Base-by-base conservation (phyloP, 2,888 invertebrate species). In the Apamea monoglypha region DNA sequence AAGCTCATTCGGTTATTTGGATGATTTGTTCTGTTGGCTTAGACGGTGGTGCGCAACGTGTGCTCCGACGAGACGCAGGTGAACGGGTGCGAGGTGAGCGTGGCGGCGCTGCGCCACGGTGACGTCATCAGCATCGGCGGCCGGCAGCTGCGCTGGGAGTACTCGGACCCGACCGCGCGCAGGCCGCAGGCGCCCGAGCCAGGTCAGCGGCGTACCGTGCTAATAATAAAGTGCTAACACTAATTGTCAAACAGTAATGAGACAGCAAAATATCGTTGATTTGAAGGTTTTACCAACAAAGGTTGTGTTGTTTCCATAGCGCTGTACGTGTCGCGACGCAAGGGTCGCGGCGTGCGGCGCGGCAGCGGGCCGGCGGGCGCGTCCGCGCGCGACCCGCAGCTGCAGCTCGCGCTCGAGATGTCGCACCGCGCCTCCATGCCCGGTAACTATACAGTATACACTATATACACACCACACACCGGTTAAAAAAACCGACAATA, bases 41-140 rank as follows among this genome's bases (percentile, higher is more conserved):
- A 97, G 97, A 95, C 97, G 29, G 94, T 96, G 83, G 92, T 97
- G 0, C 94, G 95, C 64, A 96, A 96, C 81, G 95, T 96, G 81
- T 94, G 95, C n/a, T 84, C 89, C 0, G 94, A 94, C 0, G 92
- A 93, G 74, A 96, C 97, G 14, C 86, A 93, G 68, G 95, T 97
- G 85, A 97, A 97, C 90, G 95, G 95, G 1, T 90, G 84, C 36
- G 40, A 90, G 0, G 94, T 97, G 78, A 95, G 94, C 88, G 95
- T 97, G 82, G 94, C 94, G 10, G 95, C 95, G 74, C 92, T 97
- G 82, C 90, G 91, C 0, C 96, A 97, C 91, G 91, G 95, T 2
- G 97, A 97, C 91, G 88, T 93, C 80, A 92, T 97, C 82, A 84
- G 92, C 32, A 87, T 97, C 64, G 96, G 95, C 56, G 95, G 92